These are phyloP conservation scores for Eumacrocentrus americanus DNA, from an alignment of 2,888 invertebrate species.

Conservation along the genomic window DNA sequence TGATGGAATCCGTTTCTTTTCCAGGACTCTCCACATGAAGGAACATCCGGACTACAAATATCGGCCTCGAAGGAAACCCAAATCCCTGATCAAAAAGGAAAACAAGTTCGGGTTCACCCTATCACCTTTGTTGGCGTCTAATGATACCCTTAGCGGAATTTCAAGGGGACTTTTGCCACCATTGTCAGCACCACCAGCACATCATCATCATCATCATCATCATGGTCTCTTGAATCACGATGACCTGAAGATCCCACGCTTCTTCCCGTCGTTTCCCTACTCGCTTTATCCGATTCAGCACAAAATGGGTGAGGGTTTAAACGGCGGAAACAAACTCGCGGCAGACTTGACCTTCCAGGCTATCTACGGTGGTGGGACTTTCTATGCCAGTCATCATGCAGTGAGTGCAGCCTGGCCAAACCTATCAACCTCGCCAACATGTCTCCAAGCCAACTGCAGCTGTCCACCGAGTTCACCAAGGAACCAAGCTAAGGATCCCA, in stretches of 20 bases:
- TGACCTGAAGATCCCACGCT: constrained; percentile 72
- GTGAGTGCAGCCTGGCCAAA: constrained; percentile 43
- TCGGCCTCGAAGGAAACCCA: constrained; percentile 85
- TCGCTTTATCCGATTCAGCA: constrained; percentile 71
- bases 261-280: constrained; percentile 77
- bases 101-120: constrained; percentile 76
- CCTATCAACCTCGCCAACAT: constrained; percentile 42
- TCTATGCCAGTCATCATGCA: constrained; percentile 63
- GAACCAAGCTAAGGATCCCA: constrained; percentile 44
- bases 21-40: constrained; percentile 90
- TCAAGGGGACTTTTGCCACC: constrained; percentile 58
- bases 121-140: constrained; percentile 67
- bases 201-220: constrained; percentile 62
- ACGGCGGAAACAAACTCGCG: constrained; percentile 63
- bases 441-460: constrained; percentile 54
- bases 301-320: constrained; percentile 62
- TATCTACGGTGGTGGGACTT: constrained; percentile 66
- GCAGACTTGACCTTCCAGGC: constrained; percentile 72
- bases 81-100: constrained; percentile 82
- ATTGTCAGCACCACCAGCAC: constrained; percentile 62
- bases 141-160: constrained; percentile 56
- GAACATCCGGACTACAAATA: constrained; percentile 94
- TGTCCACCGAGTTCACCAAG: constrained; percentile 50
- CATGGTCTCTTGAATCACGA: constrained; percentile 63
- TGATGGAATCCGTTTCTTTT: too few relatives aligned